Conservation (phyloP, 2,888 invertebrate species). For the Steromphala cineraria region DNA sequence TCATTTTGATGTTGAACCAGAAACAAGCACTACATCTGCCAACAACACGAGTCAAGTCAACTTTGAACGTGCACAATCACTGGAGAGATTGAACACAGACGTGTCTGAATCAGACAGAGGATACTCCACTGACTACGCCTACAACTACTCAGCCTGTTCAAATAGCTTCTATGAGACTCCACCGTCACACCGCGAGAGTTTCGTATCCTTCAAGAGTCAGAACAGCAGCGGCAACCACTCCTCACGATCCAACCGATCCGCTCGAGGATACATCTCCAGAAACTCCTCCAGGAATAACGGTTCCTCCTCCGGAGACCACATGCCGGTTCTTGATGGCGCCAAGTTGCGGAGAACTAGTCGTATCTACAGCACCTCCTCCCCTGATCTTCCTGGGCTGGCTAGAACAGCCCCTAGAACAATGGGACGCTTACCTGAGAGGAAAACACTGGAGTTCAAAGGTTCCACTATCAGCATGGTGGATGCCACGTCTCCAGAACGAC, state of each 20-base stretch:
- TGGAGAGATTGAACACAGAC: conserved; percentile 12
- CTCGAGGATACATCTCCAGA: background rate
- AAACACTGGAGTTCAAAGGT: background rate
- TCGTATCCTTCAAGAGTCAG: background rate
- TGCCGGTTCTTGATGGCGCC: conserved; percentile 36
- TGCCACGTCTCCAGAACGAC: background rate
- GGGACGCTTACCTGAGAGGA: background rate
- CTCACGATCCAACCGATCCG: background rate
- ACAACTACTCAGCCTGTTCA: conserved; percentile 13
- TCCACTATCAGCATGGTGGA: conserved; percentile 6
- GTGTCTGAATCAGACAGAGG: background rate
- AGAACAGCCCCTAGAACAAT: background rate
- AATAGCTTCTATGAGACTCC: conserved; percentile 4
- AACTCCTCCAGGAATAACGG: background rate
- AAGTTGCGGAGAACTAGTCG: conserved; percentile 3
- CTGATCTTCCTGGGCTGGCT: conserved; percentile 1
- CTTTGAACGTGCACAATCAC: conserved; percentile 38
- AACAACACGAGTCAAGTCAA: conserved; percentile 29
- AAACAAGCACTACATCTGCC: conserved; percentile 17
- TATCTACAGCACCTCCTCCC: conserved; percentile 11
- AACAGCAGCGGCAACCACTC: background rate
- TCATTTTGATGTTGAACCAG: conserved; percentile 49
- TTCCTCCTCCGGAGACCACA: conserved; percentile 3
- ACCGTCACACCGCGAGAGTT: background rate
- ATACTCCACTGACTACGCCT: background rate